These are phyloP conservation scores for Mesoclemmys tuberculata DNA, from an alignment of 2,113 vertebrate species.

Conservation along the genomic window DNA sequence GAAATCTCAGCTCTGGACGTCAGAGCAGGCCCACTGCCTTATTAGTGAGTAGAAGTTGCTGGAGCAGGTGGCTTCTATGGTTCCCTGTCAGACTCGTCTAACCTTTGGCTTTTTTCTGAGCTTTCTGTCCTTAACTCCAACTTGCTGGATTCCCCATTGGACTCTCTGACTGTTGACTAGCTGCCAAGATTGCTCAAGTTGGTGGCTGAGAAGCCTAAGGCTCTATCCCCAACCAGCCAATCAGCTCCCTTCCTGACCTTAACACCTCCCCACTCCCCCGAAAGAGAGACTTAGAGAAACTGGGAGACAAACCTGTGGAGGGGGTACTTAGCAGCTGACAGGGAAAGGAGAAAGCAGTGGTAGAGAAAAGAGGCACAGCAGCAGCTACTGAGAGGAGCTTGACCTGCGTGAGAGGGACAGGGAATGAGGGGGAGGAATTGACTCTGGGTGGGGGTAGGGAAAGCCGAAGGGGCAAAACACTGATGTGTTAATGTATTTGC, in stretches of 20 bases:
- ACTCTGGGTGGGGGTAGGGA: background rate
- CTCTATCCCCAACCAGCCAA: too few relatives aligned
- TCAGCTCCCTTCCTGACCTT: too few relatives aligned
- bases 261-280: too few relatives aligned
- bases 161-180: background rate
- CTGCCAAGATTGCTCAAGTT: accelerated
- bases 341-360: background rate
- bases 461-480: too few relatives aligned
- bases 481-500: too few relatives aligned
- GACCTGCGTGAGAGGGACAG: background rate
- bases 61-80: background rate
- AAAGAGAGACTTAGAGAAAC: too few relatives aligned
- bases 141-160: background rate
- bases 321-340: background rate
- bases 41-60: background rate
- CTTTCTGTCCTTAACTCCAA: background rate
- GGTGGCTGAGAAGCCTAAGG: background rate
- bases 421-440: background rate
- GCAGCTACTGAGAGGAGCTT: background rate
- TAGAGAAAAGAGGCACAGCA: background rate
- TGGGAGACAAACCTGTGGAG: too few relatives aligned
- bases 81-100: background rate
- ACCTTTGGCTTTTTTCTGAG: background rate
- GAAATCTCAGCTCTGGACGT: background rate
- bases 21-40: background rate